Percentiles rank a stretch among this genome's conserved stretches.
These are phyloP conservation scores for Nematostella vectensis DNA, from an alignment of 92 coral and sea anemone genomes.

Conservation along the genomic window DNA sequence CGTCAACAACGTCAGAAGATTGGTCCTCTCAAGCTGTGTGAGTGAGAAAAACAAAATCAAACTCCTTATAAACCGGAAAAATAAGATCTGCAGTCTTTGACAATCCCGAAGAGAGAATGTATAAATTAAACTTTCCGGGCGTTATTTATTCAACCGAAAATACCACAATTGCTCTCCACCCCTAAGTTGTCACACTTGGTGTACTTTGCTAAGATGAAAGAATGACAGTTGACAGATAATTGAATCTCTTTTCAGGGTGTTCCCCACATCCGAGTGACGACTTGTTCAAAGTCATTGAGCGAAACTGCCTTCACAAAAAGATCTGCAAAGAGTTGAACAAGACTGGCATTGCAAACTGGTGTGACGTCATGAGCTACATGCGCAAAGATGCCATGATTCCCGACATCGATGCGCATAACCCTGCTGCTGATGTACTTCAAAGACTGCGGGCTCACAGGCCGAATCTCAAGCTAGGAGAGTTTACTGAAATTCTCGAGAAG, in stretches of 20 bases:
- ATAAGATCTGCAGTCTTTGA: no score
- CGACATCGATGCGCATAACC: slow-evolving; percentile 12
- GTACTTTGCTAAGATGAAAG: no score
- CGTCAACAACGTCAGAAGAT: no score
- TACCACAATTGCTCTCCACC: no score
- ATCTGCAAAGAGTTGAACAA: slow-evolving; percentile 46
- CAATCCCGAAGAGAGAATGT: no score
- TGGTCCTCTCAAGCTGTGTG: no score
- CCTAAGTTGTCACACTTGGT: no score
- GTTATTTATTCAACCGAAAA: no score
- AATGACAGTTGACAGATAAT: background rate
- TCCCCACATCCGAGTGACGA: slow-evolving; percentile 35
- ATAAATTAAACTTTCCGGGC: no score
- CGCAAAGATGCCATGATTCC: slow-evolving; percentile 14
- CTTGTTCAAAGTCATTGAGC: slow-evolving; percentile 42
- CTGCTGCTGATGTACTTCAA: slow-evolving; percentile 39
- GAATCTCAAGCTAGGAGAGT: slow-evolving; percentile 19
- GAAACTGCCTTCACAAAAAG: slow-evolving; percentile 32
- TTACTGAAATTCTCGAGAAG: slow-evolving; percentile 17
- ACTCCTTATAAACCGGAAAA: no score
- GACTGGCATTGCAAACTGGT: slow-evolving; percentile 16
- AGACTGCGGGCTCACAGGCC: slow-evolving; percentile 32
- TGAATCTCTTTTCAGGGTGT: slow-evolving; percentile 23
- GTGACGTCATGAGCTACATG: slow-evolving; percentile 13
- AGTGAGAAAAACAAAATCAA: no score